Conservation (phyloP, 2,888 invertebrate genomes). For the Drosophila rellima region DNA sequence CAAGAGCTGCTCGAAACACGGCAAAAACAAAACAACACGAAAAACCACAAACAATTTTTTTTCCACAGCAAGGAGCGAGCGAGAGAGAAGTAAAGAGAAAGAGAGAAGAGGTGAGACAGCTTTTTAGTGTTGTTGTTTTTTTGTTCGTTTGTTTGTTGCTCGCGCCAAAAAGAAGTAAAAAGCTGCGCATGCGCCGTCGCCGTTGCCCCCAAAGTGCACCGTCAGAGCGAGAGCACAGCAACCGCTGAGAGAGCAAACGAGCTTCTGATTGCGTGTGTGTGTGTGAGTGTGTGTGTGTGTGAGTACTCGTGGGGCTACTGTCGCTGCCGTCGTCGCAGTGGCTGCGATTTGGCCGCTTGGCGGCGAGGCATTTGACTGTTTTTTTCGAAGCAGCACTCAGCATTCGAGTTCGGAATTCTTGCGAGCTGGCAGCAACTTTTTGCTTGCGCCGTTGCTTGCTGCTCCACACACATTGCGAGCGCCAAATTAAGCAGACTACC, state of each 20-base stretch:
- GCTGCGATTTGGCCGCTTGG: conserved; percentile 74
- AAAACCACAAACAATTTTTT: conserved; percentile 80
- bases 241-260: conserved; percentile 42
- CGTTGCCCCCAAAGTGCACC: conserved; percentile 47
- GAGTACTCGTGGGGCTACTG: conserved; percentile 40
- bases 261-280: conserved; percentile 9
- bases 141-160: conserved; percentile 31
- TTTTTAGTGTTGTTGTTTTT: conserved; percentile 33
- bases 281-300: conserved; percentile 7
- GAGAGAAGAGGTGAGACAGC: conserved; percentile 35
- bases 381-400: conserved; percentile 84
- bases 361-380: conserved; percentile 84
- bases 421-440: conserved; percentile 85
- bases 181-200: conserved; percentile 73
- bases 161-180: conserved; percentile 68
- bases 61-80: conserved; percentile 20
- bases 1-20: conserved; percentile 53
- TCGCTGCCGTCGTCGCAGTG: conserved; percentile 47
- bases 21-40: conserved; percentile 47
- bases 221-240: conserved; percentile 57
- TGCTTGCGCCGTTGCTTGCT: conserved; percentile 55
- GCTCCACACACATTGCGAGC: conserved; percentile 49
- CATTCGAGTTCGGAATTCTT: conserved; percentile 86
- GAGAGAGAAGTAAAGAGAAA: conserved; percentile 21
- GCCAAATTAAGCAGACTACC: conserved; percentile 46